Percentiles rank a stretch among this genome's conserved stretches.
Evolutionary conservation across 2,113 vertebrate species (phyloP).

Genomic region (Acrocephalus arundinaceus): DNA sequence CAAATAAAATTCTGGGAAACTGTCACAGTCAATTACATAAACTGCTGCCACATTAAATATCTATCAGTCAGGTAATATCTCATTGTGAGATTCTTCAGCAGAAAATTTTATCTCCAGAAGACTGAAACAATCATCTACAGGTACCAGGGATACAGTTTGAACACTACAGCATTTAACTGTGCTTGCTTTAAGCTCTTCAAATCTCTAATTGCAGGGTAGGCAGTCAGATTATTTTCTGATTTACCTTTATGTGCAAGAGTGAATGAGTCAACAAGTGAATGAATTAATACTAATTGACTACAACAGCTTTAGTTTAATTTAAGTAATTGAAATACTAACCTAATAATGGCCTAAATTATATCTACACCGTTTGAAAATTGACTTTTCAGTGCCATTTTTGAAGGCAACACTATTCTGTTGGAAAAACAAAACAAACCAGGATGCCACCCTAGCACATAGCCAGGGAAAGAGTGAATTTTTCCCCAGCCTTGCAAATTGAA

Average conservation of each 20-base stretch:
- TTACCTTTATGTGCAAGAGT: constrained; percentile 31
- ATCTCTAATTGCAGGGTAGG: constrained; percentile 22
- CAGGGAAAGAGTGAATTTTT: background rate
- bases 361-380: background rate
- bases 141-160: background rate
- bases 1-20: background rate
- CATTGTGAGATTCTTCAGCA: background rate
- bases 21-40: background rate
- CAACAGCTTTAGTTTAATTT: constrained; percentile 49
- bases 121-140: background rate
- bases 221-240: constrained; percentile 53
- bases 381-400: background rate
- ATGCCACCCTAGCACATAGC: background rate
- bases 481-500: background rate
- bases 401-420: background rate
- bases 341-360: constrained; percentile 7
- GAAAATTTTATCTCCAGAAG: background rate
- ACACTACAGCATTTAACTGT: background rate
- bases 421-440: background rate
- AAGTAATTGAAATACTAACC: constrained; percentile 39
- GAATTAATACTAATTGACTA: constrained; percentile 38
- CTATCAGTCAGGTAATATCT: background rate
- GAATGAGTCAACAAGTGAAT: constrained; percentile 52
- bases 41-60: background rate
- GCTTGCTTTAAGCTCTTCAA: constrained; percentile 22